Conservation (phyloP, 35 echinoderm and acorn worm species). For the Ophioderma brevispina region DNA sequence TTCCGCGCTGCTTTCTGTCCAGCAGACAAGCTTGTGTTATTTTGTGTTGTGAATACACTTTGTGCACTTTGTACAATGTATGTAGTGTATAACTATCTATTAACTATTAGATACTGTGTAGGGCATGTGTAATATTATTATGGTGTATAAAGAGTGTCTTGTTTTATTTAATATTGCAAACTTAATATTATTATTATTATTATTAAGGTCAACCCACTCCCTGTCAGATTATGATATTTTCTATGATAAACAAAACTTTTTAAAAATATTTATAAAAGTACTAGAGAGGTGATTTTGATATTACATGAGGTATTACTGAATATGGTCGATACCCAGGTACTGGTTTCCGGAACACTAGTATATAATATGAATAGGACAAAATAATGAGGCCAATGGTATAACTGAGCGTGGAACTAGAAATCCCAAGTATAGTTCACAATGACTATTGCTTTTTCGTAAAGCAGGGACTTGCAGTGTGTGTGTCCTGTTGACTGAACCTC, state of each 20-base stretch:
- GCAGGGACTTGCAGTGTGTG: too few relatives aligned
- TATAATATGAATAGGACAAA: too few relatives aligned
- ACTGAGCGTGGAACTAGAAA: too few relatives aligned
- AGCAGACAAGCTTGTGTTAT: background rate
- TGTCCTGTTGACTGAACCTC: too few relatives aligned
- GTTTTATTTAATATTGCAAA: slow-evolving; percentile 7
- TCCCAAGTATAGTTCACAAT: too few relatives aligned
- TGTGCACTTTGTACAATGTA: slow-evolving; percentile 10
- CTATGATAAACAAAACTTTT: slow-evolving; percentile 10
- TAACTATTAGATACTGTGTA: slow-evolving; percentile 2
- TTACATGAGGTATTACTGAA: background rate
- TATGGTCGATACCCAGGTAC: too few relatives aligned
- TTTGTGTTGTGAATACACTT: background rate
- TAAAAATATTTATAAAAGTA: slow-evolving; percentile 8
- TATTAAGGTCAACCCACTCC: background rate
- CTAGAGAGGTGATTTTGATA: slow-evolving; percentile 13
- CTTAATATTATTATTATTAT: background rate
- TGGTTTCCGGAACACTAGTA: too few relatives aligned
- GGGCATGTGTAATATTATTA: slow-evolving; percentile 14
- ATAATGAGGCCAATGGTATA: too few relatives aligned
- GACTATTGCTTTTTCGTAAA: too few relatives aligned
- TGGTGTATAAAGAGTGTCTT: slow-evolving; percentile 13
- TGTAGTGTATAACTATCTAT: slow-evolving; percentile 1
- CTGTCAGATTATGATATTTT: background rate
- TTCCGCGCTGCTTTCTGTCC: background rate